Evolutionary conservation across 53 echinoderm and acorn worm species (phyloP).

Genomic region (Arbacia lixula): DNA sequence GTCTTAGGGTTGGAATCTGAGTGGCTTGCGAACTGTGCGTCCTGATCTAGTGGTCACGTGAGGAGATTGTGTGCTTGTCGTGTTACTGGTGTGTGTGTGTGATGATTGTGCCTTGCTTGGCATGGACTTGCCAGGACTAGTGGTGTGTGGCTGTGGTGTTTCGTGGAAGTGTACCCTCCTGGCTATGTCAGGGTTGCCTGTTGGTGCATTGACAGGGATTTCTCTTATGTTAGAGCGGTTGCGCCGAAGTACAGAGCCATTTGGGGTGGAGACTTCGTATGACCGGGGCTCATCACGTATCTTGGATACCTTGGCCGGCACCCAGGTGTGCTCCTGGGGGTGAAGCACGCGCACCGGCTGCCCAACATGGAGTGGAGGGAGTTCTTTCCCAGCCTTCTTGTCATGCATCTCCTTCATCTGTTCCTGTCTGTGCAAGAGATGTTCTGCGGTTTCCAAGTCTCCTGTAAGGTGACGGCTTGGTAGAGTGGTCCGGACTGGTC

Average conservation of each 20-base stretch:
- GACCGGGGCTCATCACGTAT: slow-evolving; percentile 69
- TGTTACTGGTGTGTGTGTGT: too few relatives aligned
- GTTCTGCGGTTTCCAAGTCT: slow-evolving; percentile 5
- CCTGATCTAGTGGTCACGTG: too few relatives aligned
- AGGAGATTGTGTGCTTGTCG: too few relatives aligned
- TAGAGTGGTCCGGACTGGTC: slow-evolving; percentile 57
- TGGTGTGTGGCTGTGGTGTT: too few relatives aligned
- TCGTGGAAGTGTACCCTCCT: too few relatives aligned
- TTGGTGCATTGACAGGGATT: too few relatives aligned
- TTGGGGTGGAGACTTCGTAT: slow-evolving; percentile 64
- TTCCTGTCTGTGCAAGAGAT: slow-evolving; percentile 6
- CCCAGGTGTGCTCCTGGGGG: slow-evolving; percentile 59
- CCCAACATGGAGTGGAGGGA: slow-evolving; percentile 61
- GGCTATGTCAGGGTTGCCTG: too few relatives aligned
- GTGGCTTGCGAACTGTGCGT: too few relatives aligned
- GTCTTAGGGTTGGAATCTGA: too few relatives aligned
- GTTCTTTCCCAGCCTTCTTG: slow-evolving; percentile 49
- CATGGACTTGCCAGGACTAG: too few relatives aligned
- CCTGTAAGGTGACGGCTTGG: slow-evolving; percentile 62
- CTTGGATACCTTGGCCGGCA: slow-evolving; percentile 57
- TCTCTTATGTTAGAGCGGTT: too few relatives aligned
- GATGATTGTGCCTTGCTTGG: too few relatives aligned
- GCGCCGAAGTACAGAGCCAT: slow-evolving; percentile 56
- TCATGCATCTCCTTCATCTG: slow-evolving; percentile 66
- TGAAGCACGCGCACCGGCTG: slow-evolving; percentile 64